These are phyloP conservation scores for Calyptomena viridis DNA, from an alignment of 2,113 vertebrate species.

Conservation along the genomic window DNA sequence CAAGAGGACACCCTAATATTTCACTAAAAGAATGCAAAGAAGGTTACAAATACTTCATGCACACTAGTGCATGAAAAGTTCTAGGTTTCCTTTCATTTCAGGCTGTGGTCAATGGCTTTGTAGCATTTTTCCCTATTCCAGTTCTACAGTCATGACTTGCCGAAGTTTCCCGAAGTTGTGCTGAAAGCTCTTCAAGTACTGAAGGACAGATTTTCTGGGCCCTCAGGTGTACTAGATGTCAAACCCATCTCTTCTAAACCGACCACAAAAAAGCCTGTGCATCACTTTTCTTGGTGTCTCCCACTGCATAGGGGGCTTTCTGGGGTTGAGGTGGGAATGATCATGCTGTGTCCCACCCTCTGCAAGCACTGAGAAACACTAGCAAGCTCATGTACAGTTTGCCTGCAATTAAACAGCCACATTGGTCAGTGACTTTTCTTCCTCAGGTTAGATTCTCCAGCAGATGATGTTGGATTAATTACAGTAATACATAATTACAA, in stretches of 20 bases:
- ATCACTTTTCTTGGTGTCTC: not conserved
- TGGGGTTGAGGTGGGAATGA: not conserved
- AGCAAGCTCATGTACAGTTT: not conserved
- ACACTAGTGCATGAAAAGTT: not conserved
- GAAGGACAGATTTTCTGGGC: not conserved
- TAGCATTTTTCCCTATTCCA: not conserved
- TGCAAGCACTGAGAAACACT: not conserved
- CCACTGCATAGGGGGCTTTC: not conserved
- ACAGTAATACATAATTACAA: not conserved
- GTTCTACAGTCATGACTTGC: not conserved
- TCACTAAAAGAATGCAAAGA: not conserved
- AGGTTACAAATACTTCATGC: not conserved
- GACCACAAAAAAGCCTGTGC: not conserved
- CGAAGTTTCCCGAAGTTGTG: not conserved
- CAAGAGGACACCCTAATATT: not conserved
- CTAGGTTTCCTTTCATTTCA: not conserved
- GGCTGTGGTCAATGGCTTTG: not conserved
- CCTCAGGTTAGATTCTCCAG: not conserved
- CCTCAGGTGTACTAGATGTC: not conserved
- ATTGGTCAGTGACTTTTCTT: not conserved
- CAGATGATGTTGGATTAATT: not conserved
- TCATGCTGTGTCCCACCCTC: not conserved
- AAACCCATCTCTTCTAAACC: not conserved
- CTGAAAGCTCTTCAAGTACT: not conserved
- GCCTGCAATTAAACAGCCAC: not conserved